Conservation (phyloP, 2,113 vertebrate genomes). For the Muntiacus muntjak region DNA sequence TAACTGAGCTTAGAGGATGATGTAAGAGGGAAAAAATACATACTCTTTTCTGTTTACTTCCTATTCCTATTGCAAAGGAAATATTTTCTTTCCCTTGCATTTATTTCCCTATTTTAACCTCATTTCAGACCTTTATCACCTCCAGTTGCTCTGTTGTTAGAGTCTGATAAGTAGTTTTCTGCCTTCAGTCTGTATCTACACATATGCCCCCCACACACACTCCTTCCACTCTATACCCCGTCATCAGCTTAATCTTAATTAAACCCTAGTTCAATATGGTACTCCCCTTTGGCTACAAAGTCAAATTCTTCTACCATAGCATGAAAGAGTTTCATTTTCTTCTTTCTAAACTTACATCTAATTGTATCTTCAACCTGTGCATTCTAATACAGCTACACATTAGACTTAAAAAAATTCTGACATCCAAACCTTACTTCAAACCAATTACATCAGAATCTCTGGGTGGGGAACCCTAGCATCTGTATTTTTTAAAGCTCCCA, state of each 20-base stretch:
- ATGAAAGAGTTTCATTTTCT: background rate
- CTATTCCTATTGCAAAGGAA: background rate
- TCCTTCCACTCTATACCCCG: background rate
- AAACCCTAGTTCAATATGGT: background rate
- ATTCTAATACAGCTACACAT: background rate
- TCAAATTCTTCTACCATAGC: background rate
- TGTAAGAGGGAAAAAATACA: background rate
- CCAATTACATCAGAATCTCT: background rate
- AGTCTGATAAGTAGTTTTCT: background rate
- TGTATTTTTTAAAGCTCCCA: background rate
- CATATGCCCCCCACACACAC: background rate
- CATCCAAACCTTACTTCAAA: background rate
- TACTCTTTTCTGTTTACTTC: background rate
- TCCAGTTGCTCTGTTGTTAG: background rate
- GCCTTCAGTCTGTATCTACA: background rate
- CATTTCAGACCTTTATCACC: background rate
- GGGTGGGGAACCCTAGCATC: background rate
- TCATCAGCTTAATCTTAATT: background rate
- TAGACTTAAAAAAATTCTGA: background rate
- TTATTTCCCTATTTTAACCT: background rate
- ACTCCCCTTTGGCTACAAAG: background rate
- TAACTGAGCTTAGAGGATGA: slow-evolving; percentile 45
- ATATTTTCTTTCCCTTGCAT: background rate
- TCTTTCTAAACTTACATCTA: background rate
- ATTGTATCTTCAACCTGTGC: background rate